Percentiles rank a stretch among this genome's conserved stretches.
Conservation (phyloP, 2,888 invertebrate genomes). For the Ryuthela nishihirai region DNA sequence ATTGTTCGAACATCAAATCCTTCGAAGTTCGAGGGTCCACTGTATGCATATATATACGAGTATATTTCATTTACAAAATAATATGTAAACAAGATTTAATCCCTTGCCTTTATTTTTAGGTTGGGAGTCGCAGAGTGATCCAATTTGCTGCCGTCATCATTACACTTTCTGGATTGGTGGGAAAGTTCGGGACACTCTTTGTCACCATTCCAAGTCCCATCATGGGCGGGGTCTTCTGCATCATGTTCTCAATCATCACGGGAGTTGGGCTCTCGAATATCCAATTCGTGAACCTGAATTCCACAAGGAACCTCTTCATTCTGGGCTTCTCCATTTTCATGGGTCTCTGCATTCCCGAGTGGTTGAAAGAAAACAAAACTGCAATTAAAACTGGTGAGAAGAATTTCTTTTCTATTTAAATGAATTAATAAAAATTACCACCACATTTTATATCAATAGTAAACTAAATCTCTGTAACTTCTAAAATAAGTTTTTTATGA, state of each 20-base stretch:
- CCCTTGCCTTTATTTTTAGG: constrained; percentile 10
- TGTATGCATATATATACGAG: background rate
- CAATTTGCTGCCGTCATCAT: constrained; percentile 27
- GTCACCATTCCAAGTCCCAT: constrained; percentile 52
- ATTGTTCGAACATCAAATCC: too few relatives aligned
- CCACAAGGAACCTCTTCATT: constrained; percentile 80
- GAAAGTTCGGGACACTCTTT: constrained; percentile 47
- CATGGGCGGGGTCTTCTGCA: constrained; percentile 51
- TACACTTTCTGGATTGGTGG: constrained; percentile 49
- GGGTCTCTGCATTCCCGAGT: constrained; percentile 58
- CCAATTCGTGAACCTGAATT: constrained; percentile 76
- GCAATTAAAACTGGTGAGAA: constrained; percentile 30
- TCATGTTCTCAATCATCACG: constrained; percentile 50
- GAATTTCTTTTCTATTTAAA: too few relatives aligned
- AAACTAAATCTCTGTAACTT: too few relatives aligned
- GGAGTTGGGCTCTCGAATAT: constrained; percentile 62
- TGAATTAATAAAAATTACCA: too few relatives aligned
- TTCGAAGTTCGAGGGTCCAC: too few relatives aligned
- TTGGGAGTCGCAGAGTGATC: constrained; percentile 30
- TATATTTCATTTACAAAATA: background rate
- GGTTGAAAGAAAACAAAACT: constrained; percentile 36
- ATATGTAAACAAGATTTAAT: background rate
- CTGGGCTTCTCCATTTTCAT: constrained; percentile 83
- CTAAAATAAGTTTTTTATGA: too few relatives aligned
- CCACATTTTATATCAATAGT: too few relatives aligned